Evolutionary conservation across 2,888 invertebrate genomes (phyloP), one percentile per base, ranked within the genome.

Genomic region (Carpatolechia fugitivella): DNA sequence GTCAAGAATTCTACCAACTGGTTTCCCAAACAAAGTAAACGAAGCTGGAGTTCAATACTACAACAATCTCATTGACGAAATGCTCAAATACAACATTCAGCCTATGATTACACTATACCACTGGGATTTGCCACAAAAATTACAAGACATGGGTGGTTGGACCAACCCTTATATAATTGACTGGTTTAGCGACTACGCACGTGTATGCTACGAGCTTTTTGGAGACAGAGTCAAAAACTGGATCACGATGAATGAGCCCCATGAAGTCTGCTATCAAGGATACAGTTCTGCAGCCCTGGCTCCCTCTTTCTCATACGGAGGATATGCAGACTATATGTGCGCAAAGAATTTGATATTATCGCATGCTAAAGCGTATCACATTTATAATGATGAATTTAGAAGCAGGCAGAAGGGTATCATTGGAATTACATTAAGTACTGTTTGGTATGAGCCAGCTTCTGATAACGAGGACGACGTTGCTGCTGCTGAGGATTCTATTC

Each of bases 241-340:
- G 92, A 83, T 91, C n/a, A 92, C 92, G 0, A 82, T 91, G 55
- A 92, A 92, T 67, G 92, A 92, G 61, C 91, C 91, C 0, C 70
- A 64, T 41, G 66, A 74, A 57, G 66, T 75, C 35, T 82, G 79
- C 56, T 63, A 66, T 11, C 58, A 64, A 1, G 90, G 88, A 0
- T 92, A 92, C 64, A 85, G 85, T 1, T 52, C 31, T 3, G 67
- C 54, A 1, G 56, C 58, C 1, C 54, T 57, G 54, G 75, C 79
- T 24, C 80, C 80, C 5, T 66, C 72, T 48, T 56, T 83, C 1
- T 69, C 81, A 40, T 70, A 78, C 3, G 62, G 78, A 3, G 89
- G 87, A 8, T 62, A 82, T 29, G 87, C 76, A 1, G 87, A 86
- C 38, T 91, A 91, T 58, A 59, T 87, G 33, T 90, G 90, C 54